Conservation (phyloP, 2,888 invertebrate genomes). For the Notocelia uddmanniana region DNA sequence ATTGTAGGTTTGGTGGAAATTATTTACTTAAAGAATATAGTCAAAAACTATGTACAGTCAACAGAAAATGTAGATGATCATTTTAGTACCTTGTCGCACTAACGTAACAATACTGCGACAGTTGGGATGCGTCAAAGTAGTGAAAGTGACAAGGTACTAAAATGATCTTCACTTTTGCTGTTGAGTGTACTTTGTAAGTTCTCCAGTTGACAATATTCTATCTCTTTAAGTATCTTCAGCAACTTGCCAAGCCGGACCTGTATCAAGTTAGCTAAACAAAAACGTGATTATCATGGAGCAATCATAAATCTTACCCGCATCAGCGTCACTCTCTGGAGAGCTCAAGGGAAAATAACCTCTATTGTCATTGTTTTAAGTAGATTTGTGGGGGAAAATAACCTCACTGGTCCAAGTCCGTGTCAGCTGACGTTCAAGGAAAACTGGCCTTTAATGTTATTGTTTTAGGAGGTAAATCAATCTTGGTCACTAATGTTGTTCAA, state of each 20-base stretch:
- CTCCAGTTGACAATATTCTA: neutral
- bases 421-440: conserved; percentile 30
- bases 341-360: conserved; percentile 22
- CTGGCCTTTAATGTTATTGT: conserved; percentile 39
- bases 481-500: conserved; percentile 49
- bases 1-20: no score
- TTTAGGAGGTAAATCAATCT: conserved; percentile 41
- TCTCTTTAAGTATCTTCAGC: conserved; percentile 26
- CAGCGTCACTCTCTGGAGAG: conserved; percentile 43
- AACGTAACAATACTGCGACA: no score
- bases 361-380: conserved; percentile 26
- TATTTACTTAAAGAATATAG: no score
- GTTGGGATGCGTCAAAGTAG: no score
- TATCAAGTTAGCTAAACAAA: conserved; percentile 42
- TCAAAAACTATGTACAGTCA: no score
- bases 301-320: conserved; percentile 51
- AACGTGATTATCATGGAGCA: conserved; percentile 46
- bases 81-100: no score
- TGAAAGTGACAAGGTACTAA: no score
- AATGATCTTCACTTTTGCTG: no score
- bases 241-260: conserved; percentile 11
- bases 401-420: conserved; percentile 7
- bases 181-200: no score
- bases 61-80: no score
- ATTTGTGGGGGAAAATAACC: conserved; percentile 5